Conservation (phyloP, 2,797 vertebrate genomes). For the Pangasius macronema region DNA sequence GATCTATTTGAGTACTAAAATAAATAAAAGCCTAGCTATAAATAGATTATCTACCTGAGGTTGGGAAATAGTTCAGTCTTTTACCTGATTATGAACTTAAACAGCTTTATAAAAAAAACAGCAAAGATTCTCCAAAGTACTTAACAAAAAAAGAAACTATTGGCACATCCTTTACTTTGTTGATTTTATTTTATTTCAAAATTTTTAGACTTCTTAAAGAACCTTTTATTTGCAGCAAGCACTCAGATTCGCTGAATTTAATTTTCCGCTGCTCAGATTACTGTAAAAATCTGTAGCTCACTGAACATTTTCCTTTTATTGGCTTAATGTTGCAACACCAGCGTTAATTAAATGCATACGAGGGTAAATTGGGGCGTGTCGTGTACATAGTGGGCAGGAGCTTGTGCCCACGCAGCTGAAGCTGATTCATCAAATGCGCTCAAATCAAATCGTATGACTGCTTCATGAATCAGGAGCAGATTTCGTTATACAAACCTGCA, state of each 20-base stretch:
- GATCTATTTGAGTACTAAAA: background rate
- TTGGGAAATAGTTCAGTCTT: background rate
- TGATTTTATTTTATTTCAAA: background rate
- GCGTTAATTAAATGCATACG: background rate
- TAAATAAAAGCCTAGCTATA: background rate
- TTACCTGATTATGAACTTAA: background rate
- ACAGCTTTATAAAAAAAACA: background rate
- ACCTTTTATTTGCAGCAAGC: background rate
- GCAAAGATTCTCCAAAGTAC: background rate
- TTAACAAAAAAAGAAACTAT: background rate
- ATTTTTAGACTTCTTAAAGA: background rate
- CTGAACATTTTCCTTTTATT: background rate
- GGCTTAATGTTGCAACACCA: background rate
- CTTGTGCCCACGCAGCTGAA: background rate
- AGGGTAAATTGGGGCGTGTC: background rate
- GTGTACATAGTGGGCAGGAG: too few relatives aligned
- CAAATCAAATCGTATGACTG: background rate
- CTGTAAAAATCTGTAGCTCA: too few relatives aligned
- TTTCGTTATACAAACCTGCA: background rate
- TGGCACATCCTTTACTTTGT: background rate
- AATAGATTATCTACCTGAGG: background rate
- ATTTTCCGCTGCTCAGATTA: background rate
- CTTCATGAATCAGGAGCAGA: background rate
- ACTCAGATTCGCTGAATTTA: background rate
- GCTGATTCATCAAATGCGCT: background rate